Conservation (phyloP, 2,888 invertebrate species). For the Dasysyrphus tricinctus region DNA sequence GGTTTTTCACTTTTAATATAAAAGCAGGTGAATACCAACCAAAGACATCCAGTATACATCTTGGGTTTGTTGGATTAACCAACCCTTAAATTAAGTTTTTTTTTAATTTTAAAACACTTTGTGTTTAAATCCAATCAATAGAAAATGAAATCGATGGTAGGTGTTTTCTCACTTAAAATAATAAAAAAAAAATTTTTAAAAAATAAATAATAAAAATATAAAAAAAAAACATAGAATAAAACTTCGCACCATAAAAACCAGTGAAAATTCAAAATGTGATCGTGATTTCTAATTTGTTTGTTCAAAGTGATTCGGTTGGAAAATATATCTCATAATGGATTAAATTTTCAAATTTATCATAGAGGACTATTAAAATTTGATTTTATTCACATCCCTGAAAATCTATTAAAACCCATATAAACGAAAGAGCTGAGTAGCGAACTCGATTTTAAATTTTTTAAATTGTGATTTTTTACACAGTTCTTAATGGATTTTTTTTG, state of each 20-base stretch:
- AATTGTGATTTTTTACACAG: background rate
- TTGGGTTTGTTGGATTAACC: constrained; percentile 82
- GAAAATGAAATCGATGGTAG: constrained; percentile 83
- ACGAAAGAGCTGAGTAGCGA: constrained; percentile 54
- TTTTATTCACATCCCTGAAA: background rate
- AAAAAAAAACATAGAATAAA: background rate
- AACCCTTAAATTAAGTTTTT: constrained; percentile 78
- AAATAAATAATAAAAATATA: constrained; percentile 55
- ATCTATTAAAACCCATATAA: background rate
- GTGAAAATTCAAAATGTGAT: constrained; percentile 4
- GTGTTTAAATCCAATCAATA: constrained; percentile 76
- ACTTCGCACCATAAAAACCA: background rate
- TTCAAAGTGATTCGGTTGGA: background rate
- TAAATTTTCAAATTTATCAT: background rate
- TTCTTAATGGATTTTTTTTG: background rate
- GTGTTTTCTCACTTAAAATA: constrained; percentile 76
- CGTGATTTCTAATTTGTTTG: background rate
- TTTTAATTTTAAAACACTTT: constrained; percentile 66
- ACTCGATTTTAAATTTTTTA: constrained; percentile 9
- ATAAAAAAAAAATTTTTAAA: constrained; percentile 22
- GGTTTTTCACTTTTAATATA: constrained; percentile 79
- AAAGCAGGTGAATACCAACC: constrained; percentile 82
- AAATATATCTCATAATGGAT: background rate
- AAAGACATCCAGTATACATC: constrained; percentile 83
- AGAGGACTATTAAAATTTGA: background rate